Percentiles rank a stretch among this genome's conserved stretches.
These are phyloP conservation scores for Naso thynnoides DNA, from an alignment of 2,797 vertebrate genomes.

Conservation along the genomic window DNA sequence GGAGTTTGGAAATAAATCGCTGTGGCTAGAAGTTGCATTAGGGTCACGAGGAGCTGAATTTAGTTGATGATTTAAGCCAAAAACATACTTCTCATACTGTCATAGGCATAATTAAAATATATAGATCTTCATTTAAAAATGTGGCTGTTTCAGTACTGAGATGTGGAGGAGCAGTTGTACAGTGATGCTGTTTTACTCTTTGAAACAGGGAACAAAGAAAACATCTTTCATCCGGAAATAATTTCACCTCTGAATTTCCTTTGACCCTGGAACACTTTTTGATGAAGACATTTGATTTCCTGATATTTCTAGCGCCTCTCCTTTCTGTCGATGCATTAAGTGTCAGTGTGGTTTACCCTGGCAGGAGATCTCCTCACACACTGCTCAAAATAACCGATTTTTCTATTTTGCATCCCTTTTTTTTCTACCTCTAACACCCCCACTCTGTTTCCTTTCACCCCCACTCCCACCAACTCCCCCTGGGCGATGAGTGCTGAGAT, in stretches of 20 bases:
- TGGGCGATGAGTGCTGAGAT: constrained; percentile 57
- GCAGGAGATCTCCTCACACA: constrained; percentile 42
- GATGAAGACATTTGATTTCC: constrained; percentile 43
- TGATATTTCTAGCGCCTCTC: constrained; percentile 53
- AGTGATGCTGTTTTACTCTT: constrained; percentile 9
- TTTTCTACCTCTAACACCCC: constrained; percentile 34
- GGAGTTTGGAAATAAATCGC: constrained; percentile 36
- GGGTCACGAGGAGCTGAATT: constrained; percentile 12
- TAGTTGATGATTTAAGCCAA: constrained; percentile 13
- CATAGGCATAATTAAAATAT: not conserved
- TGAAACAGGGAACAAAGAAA: constrained; percentile 15
- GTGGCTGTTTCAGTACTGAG: not conserved
- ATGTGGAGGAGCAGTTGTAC: not conserved
- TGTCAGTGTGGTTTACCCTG: constrained; percentile 36
- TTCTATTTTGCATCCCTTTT: constrained; percentile 36
- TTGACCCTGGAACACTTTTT: constrained; percentile 44
- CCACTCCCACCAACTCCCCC: constrained; percentile 53
- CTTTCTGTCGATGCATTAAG: constrained; percentile 46
- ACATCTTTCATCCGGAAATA: constrained; percentile 58
- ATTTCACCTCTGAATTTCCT: constrained; percentile 27
- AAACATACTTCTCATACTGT: not conserved
- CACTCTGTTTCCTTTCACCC: constrained; percentile 28
- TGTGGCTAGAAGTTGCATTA: constrained; percentile 14
- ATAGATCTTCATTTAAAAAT: constrained; percentile 28
- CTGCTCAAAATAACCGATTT: constrained; percentile 58